Evolutionary conservation across 2,888 invertebrate genomes (phyloP), one percentile per base, ranked within the genome.

Genomic region (Ochropleura plecta): DNA sequence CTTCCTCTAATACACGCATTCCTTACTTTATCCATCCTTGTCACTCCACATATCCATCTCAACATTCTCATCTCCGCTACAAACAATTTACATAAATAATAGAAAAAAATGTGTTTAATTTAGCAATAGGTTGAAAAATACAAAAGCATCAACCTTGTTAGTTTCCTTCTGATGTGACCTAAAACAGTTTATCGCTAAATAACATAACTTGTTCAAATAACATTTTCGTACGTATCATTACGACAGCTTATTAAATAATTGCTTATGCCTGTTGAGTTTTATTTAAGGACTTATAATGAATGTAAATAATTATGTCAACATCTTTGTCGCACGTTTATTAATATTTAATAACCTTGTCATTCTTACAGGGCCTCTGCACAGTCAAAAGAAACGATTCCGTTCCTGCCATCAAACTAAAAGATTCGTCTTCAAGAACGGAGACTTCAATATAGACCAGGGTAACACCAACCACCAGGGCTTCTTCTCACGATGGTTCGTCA

Each of bases 401-500:
- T 74, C 76, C 18, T 60, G 12, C 0, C 85, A 85, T 42, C 71
- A 75, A 70, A 79, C 69, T 9, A 89, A 84, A 68, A 96, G 99
- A 70, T 98, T 98, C 3, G 98, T 99, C 10, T 97, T 98, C 87
- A 99, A 99, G 93, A 98, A 98, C 93, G 99, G 99, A 53, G 98
- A 98, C 88, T 98, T 98, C 93, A 99, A 99, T 93, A 98, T 99
- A 18, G 97, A 98, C n/a, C 98, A 98, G 90, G 97, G 98, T 66
- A 90, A 82, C 30, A 79, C 86, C 0, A 97, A 97, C 6, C 95
- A 97, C 40, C 96, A 97, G 5, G 93, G 97, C 18, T 97, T 97
- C 85, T 96, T 98, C 67, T 98, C 98, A 89, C 98, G 98, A 91
- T 97, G 98, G 89, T 99, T 99, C 94, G 98, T 98, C 5, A 97